A percentile compares a stretch with the other conserved stretches of the same genome.
These are phyloP conservation scores for Lacerta bilineata DNA, from an alignment of 2,797 vertebrate species.

Conservation along the genomic window DNA sequence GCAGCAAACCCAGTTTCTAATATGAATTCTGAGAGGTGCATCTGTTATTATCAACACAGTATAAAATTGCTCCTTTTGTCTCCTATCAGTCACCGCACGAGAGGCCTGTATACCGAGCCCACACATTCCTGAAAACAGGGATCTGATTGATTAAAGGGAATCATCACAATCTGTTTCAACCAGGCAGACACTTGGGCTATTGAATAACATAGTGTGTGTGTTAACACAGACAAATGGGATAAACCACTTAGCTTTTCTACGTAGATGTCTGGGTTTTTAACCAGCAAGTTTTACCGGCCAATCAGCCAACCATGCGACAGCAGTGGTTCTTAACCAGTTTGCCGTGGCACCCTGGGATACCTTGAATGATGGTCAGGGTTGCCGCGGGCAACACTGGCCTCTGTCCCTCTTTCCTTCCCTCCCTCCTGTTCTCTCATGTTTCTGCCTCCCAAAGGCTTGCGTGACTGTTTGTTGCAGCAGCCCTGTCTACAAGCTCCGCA, in stretches of 20 bases:
- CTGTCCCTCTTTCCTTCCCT: no score
- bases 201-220: conserved; percentile 55
- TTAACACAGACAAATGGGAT: conserved; percentile 56
- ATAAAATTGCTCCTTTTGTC: conserved; percentile 76
- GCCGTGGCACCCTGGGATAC: no score
- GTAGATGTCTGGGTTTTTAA: conserved; percentile 47
- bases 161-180: conserved; percentile 68
- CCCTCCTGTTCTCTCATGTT: no score
- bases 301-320: not conserved
- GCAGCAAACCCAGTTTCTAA: conserved; percentile 74
- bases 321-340: not conserved
- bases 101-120: conserved; percentile 66
- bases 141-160: conserved; percentile 76
- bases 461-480: no score
- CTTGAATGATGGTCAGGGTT: no score
- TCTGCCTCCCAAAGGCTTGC: no score
- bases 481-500: no score
- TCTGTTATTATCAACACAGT: conserved; percentile 76
- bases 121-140: conserved; percentile 64
- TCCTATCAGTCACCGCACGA: conserved; percentile 61
- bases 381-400: no score
- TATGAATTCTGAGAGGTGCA: conserved; percentile 71
- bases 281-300: conserved; percentile 27
- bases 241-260: conserved; percentile 38
- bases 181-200: conserved; percentile 63